Base-by-base conservation (phyloP, 2,797 vertebrate genomes). In the Harpagifer antarcticus region DNA sequence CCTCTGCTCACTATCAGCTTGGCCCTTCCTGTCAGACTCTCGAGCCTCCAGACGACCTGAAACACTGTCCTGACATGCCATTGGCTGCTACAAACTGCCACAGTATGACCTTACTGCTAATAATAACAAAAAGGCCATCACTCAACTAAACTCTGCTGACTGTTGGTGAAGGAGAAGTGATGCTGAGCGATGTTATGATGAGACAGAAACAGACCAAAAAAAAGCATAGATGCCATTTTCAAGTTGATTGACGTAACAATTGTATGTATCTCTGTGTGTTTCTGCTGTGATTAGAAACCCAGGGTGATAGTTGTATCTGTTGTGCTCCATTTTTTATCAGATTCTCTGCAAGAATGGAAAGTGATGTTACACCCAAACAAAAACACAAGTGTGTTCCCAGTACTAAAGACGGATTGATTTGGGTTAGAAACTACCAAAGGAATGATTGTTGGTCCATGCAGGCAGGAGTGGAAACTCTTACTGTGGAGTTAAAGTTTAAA, bases 31-130 rank as follows among this genome's bases (percentile, higher is more conserved):
- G 65, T 70, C 66, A 74, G 72, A 67, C 77, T 70, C 81, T 53
- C 10, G 8, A 79, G 63, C 64, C 85, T 72, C 69, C 77, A 83
- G 76, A 86, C 57, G 59, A 80, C 74, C 76, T 84, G 79, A 45
- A 72, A 85, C 80, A 1, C 66, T 42, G 70, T 81, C 55, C 63
- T 8, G 19, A 40, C 19, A 62, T n/a, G 50, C 60, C 62, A 67
- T 64, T 45, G 55, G 65, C 78, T 68, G 74, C 60, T 58, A 56
- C 45, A 40, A n/a, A 19, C 47, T 20, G 59, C 47, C 73, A 74
- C 66, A 43, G 31, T 62, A 55, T 77, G 79, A 89, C 88, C 88
- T 87, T 43, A 10, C 23, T 23, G 81, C 83, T 88, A 89, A 86
- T 81, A 87, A 91, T 86, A 89, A 67, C 72, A 78, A 66, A 58